Evolutionary conservation across 2,113 vertebrate species (phyloP).

Genomic region (Myiopsitta monachus): DNA sequence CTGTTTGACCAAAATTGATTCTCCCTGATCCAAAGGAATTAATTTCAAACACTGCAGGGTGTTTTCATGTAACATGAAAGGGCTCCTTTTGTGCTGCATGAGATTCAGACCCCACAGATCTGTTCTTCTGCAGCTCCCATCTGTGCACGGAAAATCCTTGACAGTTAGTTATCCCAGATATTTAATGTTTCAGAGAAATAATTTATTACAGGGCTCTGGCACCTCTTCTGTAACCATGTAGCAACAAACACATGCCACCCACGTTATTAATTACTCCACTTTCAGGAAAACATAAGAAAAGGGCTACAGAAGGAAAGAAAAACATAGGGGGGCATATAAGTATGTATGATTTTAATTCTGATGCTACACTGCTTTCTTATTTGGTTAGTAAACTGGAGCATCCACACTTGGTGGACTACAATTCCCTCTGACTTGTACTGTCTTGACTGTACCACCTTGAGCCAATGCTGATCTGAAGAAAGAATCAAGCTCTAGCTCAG

Average conservation of each 20-base stretch:
- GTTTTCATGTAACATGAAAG: conserved; percentile 66
- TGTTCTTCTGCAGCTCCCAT: conserved; percentile 35
- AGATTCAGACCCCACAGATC: conserved; percentile 63
- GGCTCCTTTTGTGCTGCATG: conserved; percentile 50
- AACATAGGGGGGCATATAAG: not conserved
- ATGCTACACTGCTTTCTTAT: not conserved
- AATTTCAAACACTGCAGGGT: conserved; percentile 67
- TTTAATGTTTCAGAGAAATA: conserved; percentile 42
- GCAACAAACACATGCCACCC: not conserved
- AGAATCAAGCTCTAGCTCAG: not conserved
- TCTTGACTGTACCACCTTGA: not conserved
- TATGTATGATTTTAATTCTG: not conserved
- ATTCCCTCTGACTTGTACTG: not conserved
- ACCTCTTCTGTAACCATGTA: not conserved
- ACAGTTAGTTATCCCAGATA: conserved; percentile 25
- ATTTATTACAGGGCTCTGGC: conserved; percentile 36
- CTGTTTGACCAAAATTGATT: conserved; percentile 69
- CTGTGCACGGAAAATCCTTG: conserved; percentile 43
- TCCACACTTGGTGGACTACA: not conserved
- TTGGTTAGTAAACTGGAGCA: not conserved
- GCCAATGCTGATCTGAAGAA: not conserved
- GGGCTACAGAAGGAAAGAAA: not conserved
- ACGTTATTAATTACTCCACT: not conserved
- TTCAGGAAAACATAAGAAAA: conserved; percentile 1
- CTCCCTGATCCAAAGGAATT: conserved; percentile 68